These are phyloP conservation scores for Zaprionus bogoriensis DNA, from an alignment of 2,888 invertebrate genomes.

Conservation along the genomic window DNA sequence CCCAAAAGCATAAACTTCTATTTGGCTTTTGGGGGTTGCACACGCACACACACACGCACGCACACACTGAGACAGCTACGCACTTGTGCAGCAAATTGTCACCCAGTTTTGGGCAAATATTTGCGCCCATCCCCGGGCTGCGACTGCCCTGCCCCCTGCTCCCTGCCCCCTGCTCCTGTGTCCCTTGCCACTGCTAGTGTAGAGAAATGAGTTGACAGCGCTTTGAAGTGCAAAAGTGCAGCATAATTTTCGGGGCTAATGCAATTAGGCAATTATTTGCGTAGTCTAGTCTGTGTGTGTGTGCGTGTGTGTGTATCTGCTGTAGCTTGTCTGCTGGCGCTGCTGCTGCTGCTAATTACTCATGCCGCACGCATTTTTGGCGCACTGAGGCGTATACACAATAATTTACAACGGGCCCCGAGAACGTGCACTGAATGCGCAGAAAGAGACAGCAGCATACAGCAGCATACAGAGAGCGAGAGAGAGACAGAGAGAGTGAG, in stretches of 20 bases:
- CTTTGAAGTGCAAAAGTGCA: constrained; percentile 76
- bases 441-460: constrained; percentile 18
- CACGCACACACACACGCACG: constrained; percentile 10
- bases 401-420: constrained; percentile 62
- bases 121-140: constrained; percentile 4
- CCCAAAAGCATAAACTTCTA: constrained; percentile 39
- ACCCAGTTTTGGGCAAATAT: constrained; percentile 55
- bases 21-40: constrained; percentile 48
- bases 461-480: neutral
- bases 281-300: constrained; percentile 2
- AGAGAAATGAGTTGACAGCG: constrained; percentile 11
- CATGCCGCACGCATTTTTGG: constrained; percentile 72
- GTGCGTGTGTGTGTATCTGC: constrained; percentile 4
- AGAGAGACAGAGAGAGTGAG: neutral
- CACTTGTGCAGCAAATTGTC: constrained; percentile 75
- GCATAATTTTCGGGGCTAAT: constrained; percentile 67
- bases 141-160: neutral
- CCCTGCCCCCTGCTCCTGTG: too few relatives aligned
- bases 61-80: constrained; percentile 33
- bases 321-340: neutral
- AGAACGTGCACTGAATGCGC: constrained; percentile 72
- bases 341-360: constrained; percentile 64
- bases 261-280: constrained; percentile 72
- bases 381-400: constrained; percentile 79
- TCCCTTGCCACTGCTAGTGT: neutral